These are phyloP conservation scores for Astyanax mexicanus DNA, from an alignment of 2,797 vertebrate species.

Conservation along the genomic window DNA sequence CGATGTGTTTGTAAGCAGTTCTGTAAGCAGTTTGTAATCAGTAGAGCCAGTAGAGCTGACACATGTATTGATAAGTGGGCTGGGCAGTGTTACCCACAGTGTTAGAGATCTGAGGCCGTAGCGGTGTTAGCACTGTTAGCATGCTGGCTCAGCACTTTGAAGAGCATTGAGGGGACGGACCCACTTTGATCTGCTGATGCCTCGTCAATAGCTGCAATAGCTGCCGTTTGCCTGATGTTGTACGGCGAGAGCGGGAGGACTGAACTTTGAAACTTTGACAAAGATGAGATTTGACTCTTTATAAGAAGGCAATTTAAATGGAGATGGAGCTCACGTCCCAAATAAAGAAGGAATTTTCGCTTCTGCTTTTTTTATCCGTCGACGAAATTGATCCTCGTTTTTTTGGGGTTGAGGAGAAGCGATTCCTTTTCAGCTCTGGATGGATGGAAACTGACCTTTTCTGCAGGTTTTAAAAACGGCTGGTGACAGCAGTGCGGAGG, in stretches of 20 bases:
- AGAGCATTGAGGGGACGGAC: background rate
- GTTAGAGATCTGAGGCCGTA: conserved; percentile 37
- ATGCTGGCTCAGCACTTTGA: conserved; percentile 45
- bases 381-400: background rate
- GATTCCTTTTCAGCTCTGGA: conserved; percentile 10
- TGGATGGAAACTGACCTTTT: conserved; percentile 5
- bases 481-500: background rate
- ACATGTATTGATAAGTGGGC: conserved; percentile 37
- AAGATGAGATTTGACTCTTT: conserved; percentile 16
- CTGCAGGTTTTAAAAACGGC: background rate
- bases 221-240: conserved; percentile 29
- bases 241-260: conserved; percentile 10
- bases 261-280: conserved; percentile 41
- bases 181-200: conserved; percentile 48
- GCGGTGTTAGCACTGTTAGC: conserved; percentile 12
- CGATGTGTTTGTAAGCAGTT: no score
- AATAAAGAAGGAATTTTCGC: conserved; percentile 5
- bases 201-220: conserved; percentile 47
- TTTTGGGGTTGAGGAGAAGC: conserved; percentile 13
- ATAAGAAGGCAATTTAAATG: conserved; percentile 29
- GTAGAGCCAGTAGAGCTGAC: conserved; percentile 25
- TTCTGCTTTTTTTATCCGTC: background rate
- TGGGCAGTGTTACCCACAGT: conserved; percentile 1
- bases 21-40: conserved; percentile 9
- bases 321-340: conserved; percentile 25